These are phyloP conservation scores for Hepsetus odoe DNA, from an alignment of 2,113 vertebrate species.

Conservation along the genomic window DNA sequence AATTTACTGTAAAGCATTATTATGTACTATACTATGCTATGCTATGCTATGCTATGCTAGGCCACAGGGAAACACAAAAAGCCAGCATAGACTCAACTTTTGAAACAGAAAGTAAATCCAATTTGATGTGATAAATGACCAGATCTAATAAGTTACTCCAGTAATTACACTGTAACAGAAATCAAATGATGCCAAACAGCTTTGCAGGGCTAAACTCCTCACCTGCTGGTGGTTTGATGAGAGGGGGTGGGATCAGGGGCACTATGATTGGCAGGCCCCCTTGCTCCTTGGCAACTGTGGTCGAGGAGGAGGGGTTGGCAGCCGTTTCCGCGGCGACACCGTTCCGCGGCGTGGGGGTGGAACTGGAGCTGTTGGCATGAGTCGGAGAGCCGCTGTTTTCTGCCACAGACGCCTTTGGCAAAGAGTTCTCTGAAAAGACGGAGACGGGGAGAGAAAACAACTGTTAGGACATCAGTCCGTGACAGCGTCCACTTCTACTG, in stretches of 20 bases:
- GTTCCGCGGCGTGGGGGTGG: constrained; percentile 87
- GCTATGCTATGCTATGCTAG: too few relatives aligned
- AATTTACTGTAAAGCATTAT: too few relatives aligned
- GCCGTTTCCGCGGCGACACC: constrained; percentile 85
- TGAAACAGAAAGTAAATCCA: too few relatives aligned
- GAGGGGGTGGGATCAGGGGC: constrained; percentile 94
- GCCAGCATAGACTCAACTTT: too few relatives aligned
- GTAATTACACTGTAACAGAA: neutral
- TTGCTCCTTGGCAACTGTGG: constrained; percentile 84
- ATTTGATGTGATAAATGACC: too few relatives aligned
- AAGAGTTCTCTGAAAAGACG: constrained; percentile 90
- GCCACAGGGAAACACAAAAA: too few relatives aligned
- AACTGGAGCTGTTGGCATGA: constrained; percentile 88
- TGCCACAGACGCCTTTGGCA: constrained; percentile 91
- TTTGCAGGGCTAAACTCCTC: constrained; percentile 53
- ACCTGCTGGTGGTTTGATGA: constrained; percentile 98
- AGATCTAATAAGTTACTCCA: too few relatives aligned
- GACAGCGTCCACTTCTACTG: too few relatives aligned
- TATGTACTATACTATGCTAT: too few relatives aligned
- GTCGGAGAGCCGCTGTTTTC: constrained; percentile 90
- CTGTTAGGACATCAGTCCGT: too few relatives aligned
- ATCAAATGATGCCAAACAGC: too few relatives aligned
- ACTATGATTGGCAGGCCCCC: constrained; percentile 93
- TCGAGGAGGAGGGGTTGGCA: constrained; percentile 79
- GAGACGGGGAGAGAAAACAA: constrained; percentile 35